Conservation (phyloP, 1,140 invertebrate genomes). For the Physella acuta region DNA sequence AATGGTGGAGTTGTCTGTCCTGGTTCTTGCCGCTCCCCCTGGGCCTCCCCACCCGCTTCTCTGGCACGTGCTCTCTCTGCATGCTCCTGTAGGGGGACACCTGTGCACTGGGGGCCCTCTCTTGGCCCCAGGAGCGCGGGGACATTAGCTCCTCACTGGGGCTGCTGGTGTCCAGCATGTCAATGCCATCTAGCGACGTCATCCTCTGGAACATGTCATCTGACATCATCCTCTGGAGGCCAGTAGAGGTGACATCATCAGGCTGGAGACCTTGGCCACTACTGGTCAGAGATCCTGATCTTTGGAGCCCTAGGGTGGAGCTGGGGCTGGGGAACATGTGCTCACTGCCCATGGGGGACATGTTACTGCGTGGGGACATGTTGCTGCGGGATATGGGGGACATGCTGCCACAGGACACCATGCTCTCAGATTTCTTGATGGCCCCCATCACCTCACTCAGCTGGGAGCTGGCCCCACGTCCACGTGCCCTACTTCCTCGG, state of each 20-base stretch:
- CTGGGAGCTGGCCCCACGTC: not conserved
- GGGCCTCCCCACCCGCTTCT: not conserved
- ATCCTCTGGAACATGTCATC: constrained; percentile 15
- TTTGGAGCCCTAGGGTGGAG: constrained; percentile 3
- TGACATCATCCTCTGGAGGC: constrained; percentile 2
- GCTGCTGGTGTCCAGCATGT: not conserved
- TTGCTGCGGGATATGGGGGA: constrained; percentile 1
- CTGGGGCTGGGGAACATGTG: constrained; percentile 7
- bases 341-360: constrained; percentile 7
- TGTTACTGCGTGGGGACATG: constrained; percentile 5
- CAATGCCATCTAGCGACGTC: constrained; percentile 12
- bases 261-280: not conserved
- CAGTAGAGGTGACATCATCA: not conserved
- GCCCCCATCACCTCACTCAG: not conserved
- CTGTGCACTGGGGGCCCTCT: not conserved
- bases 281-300: not conserved
- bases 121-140: constrained; percentile 5
- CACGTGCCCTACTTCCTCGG: constrained; percentile 9
- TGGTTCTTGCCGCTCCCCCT: constrained; percentile 7
- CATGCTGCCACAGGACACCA: constrained; percentile 1
- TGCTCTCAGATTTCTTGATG: not conserved
- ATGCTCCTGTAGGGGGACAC: not conserved
- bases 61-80: constrained; percentile 1
- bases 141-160: constrained; percentile 5
- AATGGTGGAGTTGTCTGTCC: constrained; percentile 2